Percentiles rank a stretch among this genome's conserved stretches.
Conservation (phyloP, 2,113 vertebrate species). For the Hystrix cristata region DNA sequence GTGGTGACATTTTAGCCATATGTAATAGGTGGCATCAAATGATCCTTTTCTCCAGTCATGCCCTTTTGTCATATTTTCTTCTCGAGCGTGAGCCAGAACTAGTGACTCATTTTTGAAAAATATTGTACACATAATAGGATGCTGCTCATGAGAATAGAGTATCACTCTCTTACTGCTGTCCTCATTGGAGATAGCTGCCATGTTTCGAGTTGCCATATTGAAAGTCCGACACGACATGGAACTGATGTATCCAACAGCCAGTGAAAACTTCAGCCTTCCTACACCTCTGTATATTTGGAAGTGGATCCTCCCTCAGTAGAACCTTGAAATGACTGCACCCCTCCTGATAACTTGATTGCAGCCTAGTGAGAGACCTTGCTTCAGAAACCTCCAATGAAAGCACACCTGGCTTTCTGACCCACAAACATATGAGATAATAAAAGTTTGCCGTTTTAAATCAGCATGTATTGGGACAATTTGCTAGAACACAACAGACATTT, state of each 20-base stretch:
- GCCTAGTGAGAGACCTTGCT: neutral
- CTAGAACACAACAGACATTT: neutral
- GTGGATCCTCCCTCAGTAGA: neutral
- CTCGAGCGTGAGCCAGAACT: neutral
- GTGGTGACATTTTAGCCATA: neutral
- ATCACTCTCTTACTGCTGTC: neutral
- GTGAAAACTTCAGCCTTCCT: neutral
- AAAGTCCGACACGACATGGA: neutral
- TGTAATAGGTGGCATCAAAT: neutral
- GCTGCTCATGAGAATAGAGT: neutral
- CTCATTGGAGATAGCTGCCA: neutral
- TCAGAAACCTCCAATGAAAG: neutral
- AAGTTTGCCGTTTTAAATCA: neutral
- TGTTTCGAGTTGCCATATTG: neutral
- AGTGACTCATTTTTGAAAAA: neutral
- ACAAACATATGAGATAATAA: neutral
- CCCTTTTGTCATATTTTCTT: neutral
- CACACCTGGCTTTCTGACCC: neutral
- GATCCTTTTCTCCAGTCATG: neutral
- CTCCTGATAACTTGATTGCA: neutral
- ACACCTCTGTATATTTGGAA: neutral
- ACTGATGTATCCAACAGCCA: neutral
- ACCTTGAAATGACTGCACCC: neutral
- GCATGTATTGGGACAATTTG: neutral
- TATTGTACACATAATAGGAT: neutral